Percentiles rank a stretch among this genome's conserved stretches.
These are phyloP conservation scores for Ganaspis brasiliensis DNA, from an alignment of 2,888 invertebrate genomes.

Conservation along the genomic window DNA sequence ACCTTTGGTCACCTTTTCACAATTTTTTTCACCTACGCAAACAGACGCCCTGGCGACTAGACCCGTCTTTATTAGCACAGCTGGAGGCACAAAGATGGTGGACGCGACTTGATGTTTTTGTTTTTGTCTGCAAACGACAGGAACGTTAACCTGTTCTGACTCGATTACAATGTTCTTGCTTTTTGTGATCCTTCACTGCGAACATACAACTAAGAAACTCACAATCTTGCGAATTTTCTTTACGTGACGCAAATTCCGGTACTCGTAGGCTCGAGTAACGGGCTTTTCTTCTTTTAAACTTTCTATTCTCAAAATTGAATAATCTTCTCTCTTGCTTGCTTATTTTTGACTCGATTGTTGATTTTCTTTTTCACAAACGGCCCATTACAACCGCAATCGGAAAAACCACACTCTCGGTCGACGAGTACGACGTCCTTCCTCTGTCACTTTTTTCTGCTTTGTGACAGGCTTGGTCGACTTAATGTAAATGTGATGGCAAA, in stretches of 20 bases:
- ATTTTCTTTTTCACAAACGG: not conserved
- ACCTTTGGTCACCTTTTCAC: constrained; percentile 67
- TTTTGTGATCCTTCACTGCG: not conserved
- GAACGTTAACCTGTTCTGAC: constrained; percentile 13
- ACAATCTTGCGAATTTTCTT: constrained; percentile 20
- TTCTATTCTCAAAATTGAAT: constrained; percentile 1
- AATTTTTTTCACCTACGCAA: constrained; percentile 5
- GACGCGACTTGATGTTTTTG: constrained; percentile 40
- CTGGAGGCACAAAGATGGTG: constrained; percentile 41
- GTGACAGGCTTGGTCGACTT: constrained; percentile 16
- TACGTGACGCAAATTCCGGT: not conserved
- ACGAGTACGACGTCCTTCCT: constrained; percentile 32
- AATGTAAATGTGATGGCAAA: too few species aligned
- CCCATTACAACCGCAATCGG: constrained; percentile 15
- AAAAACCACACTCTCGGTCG: constrained; percentile 33
- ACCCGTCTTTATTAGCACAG: constrained; percentile 31
- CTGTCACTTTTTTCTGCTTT: constrained; percentile 15
- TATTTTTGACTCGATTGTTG: constrained; percentile 1
- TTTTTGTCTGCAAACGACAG: constrained; percentile 25
- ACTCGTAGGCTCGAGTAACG: constrained; percentile 2
- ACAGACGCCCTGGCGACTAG: constrained; percentile 14
- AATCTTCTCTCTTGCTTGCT: not conserved
- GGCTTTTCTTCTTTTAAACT: not conserved
- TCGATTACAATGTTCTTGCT: not conserved
- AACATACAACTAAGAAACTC: not conserved